A percentile compares a stretch with the other conserved stretches of the same genome.
Conservation (phyloP, 2,797 vertebrate species). For the Decapterus maruadsi region DNA sequence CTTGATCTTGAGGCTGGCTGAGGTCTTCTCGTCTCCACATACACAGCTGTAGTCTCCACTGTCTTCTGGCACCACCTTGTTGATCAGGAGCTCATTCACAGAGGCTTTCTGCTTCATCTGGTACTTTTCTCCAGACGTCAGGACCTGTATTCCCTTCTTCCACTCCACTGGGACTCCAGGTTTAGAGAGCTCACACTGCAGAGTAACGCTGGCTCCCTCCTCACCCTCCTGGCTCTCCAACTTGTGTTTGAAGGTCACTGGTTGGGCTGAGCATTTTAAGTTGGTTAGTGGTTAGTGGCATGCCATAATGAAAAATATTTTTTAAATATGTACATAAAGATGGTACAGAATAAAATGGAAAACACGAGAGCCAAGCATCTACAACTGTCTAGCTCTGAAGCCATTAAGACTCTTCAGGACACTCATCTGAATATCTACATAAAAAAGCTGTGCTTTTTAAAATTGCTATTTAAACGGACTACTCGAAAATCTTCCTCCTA, state of each 20-base stretch:
- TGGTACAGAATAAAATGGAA: too few species aligned
- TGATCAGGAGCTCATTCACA: constrained; percentile 78
- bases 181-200: constrained; percentile 78
- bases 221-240: constrained; percentile 76
- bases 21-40: constrained; percentile 84
- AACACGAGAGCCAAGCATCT: too few species aligned
- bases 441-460: too few species aligned
- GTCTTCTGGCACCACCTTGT: constrained; percentile 74
- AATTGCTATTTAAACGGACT: too few species aligned
- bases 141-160: constrained; percentile 81
- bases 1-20: constrained; percentile 62
- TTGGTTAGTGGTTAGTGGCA: constrained; percentile 6
- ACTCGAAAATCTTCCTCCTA: too few species aligned
- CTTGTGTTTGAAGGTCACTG: constrained; percentile 76
- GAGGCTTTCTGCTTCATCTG: constrained; percentile 82
- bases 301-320: neutral
- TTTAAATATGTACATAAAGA: too few species aligned
- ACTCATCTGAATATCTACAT: too few species aligned
- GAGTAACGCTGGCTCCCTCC: constrained; percentile 55
- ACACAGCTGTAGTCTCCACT: constrained; percentile 82
- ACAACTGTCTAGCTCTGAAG: too few species aligned
- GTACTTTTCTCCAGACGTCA: constrained; percentile 82
- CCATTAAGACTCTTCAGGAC: too few species aligned
- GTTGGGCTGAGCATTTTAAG: constrained; percentile 74
- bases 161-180: constrained; percentile 79